These are phyloP conservation scores for Sorex fumeus DNA, from an alignment of 2,113 vertebrate species.

Conservation along the genomic window DNA sequence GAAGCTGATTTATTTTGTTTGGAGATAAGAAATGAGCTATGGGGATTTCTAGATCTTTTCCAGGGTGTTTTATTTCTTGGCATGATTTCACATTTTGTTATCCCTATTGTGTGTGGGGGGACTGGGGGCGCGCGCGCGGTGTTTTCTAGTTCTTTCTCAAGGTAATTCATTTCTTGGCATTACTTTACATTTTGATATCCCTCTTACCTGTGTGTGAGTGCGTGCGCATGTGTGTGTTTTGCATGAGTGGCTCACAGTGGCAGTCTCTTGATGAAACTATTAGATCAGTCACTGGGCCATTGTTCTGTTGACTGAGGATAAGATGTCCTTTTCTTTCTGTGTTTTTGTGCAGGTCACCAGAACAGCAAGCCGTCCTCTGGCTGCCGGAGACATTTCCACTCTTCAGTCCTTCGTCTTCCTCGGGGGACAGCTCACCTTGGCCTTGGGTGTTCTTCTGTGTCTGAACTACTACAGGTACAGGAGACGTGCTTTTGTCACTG, in stretches of 20 bases:
- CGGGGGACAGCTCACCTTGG: conserved; percentile 95
- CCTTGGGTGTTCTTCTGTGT: conserved; percentile 94
- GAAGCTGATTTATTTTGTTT: conserved; percentile 37
- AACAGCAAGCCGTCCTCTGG: conserved; percentile 95
- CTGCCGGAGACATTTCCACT: conserved; percentile 93
- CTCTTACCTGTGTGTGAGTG: no score
- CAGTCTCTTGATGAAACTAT: not conserved
- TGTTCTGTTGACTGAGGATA: not conserved
- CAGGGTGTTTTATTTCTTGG: conserved; percentile 48
- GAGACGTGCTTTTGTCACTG: conserved; percentile 8
- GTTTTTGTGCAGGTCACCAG: conserved; percentile 91
- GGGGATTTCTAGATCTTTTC: conserved; percentile 28
- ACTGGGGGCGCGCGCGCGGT: no score
- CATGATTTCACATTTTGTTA: conserved; percentile 26
- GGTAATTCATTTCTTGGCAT: conserved; percentile 34
- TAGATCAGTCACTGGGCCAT: not conserved
- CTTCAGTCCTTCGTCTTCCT: conserved; percentile 94
- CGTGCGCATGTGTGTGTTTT: no score
- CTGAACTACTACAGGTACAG: conserved; percentile 96
- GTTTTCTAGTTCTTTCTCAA: conserved; percentile 44
- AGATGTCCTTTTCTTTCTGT: conserved; percentile 17
- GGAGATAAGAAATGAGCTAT: not conserved
- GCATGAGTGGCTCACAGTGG: no score
- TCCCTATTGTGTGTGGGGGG: conserved; percentile 43
- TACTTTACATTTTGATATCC: not conserved